Percentiles rank a stretch among this genome's conserved stretches.
Evolutionary conservation across 30 jellyfish, hydroid and myxozoan species (phyloP).

Genomic region (Nemopilema nomurai): DNA sequence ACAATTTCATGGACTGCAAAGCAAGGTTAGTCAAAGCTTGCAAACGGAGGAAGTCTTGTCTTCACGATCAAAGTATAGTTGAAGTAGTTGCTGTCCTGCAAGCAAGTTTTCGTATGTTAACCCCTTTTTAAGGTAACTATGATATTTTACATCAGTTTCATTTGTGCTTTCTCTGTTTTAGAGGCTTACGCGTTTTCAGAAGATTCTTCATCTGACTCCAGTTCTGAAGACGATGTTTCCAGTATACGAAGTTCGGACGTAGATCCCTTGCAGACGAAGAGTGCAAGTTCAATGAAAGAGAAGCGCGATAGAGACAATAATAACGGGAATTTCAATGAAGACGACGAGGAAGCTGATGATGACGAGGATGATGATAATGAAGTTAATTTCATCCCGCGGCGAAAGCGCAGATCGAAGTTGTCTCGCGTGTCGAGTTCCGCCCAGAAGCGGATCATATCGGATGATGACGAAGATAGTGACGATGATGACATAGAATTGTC

Average conservation of each 20-base stretch:
- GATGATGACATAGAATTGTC: constrained; percentile 40
- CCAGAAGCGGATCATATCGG: constrained; percentile 28
- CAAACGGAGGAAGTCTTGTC: no score
- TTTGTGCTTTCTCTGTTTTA: background rate
- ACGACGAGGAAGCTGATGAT: constrained; percentile 41
- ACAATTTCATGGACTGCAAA: no score
- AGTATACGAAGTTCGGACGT: constrained; percentile 22
- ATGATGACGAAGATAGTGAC: constrained; percentile 39
- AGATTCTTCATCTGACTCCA: constrained; percentile 32
- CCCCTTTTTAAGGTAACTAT: background rate
- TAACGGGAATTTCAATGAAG: constrained; percentile 18
- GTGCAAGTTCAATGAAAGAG: background rate
- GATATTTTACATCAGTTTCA: background rate
- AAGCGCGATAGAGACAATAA: constrained; percentile 1
- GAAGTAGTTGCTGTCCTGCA: no score
- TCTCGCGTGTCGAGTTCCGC: constrained; percentile 16
- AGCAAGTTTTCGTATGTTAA: background rate
- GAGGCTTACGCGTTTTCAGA: constrained; percentile 19
- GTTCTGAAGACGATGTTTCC: constrained; percentile 51
- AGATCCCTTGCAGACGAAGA: background rate
- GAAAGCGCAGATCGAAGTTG: constrained; percentile 14
- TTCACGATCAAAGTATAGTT: no score
- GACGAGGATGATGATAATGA: constrained; percentile 38
- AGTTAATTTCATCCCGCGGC: background rate
- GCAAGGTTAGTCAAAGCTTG: background rate